Base-by-base conservation (phyloP, 2,797 vertebrate genomes). In the Alosa sapidissima region DNA sequence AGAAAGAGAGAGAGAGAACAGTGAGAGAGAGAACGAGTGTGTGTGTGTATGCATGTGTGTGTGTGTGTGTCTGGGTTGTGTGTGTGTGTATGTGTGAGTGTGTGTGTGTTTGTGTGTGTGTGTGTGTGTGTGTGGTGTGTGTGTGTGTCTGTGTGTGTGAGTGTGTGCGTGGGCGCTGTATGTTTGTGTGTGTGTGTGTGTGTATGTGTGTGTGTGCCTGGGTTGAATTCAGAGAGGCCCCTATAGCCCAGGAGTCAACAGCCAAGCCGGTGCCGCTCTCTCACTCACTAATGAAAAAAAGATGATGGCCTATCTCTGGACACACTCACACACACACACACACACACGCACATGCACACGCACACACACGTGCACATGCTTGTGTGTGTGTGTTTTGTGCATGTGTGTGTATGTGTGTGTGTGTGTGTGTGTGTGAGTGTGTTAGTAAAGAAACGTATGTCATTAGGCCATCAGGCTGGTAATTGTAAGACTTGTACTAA, bases 161-260 rank as follows among this genome's bases (percentile, higher is more conserved):
- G 58, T 60, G 58, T 60, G 58, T 60, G 58, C n/a, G 58, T 2
- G 58, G 9, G 58, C 9, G 58, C 21, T 24, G 60, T 60, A 16
- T 65, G 21, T 65, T 21, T 65, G 60, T 65, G 60, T 65, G 60
- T 65, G n/a, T 65, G 60, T 65, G 60, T 65, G 60, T 28, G 21
- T n/a, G n/a, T 62, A 3, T 28, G 62, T 33, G 62, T 33, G 24
- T 33, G 65, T 14, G 65, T 36, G 65, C 4, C 9, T 36, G 65
- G 24, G 65, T 72, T 58, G 54, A 58, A 21, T 58, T 16, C 54
- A 58, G 54, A 54, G 52, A 58, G 54, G 54, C 54, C 54, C 19
- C 16, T 58, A 58, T 58, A 21, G 16, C 19, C 54, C 54, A 58
- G 2, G 16, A 58, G 54, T 58, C 54, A 58, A 21, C 54, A 58